Percentiles rank a stretch among this genome's conserved stretches.
phyloP scores from a whole-genome alignment of 2,797 vertebrate species.

The Sebastes kiyomatsui region DNA sequence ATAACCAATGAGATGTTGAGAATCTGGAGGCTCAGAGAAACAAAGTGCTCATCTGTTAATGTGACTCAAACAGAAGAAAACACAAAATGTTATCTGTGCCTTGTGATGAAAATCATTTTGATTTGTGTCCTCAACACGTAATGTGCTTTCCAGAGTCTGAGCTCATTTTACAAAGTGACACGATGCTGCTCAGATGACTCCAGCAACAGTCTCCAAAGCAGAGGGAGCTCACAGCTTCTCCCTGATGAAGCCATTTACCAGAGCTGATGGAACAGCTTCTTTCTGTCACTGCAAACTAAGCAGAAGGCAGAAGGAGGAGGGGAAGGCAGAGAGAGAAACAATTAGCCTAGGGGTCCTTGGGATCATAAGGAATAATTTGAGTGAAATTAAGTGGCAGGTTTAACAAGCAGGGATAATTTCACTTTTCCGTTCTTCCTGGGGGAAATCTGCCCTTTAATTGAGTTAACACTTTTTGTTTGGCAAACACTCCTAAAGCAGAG shows the following conservation, averaged over 20 bases:
- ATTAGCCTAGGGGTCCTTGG: slow-evolving; percentile 78
- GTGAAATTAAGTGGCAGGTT: slow-evolving; percentile 85
- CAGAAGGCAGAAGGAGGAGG: slow-evolving; percentile 49
- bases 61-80: not conserved
- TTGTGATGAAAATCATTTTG: not conserved
- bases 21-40: not conserved
- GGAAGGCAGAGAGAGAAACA: slow-evolving; percentile 67
- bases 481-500: slow-evolving; percentile 84
- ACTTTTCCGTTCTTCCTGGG: slow-evolving; percentile 76
- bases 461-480: slow-evolving; percentile 85
- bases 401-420: slow-evolving; percentile 84
- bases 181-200: slow-evolving; percentile 13
- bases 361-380: slow-evolving; percentile 85
- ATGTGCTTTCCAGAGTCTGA: slow-evolving; percentile 4
- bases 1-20: not conserved
- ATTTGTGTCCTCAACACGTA: not conserved
- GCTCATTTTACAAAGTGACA: slow-evolving; percentile 28
- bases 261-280: slow-evolving; percentile 61
- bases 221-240: slow-evolving; percentile 57
- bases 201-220: slow-evolving; percentile 37
- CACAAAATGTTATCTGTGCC: not conserved
- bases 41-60: not conserved
- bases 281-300: slow-evolving; percentile 49
- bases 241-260: slow-evolving; percentile 56
- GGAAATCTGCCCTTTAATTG: slow-evolving; percentile 83